phyloP scores from a whole-genome alignment of 2,888 invertebrate genomes.

The Eulithis prunata region DNA sequence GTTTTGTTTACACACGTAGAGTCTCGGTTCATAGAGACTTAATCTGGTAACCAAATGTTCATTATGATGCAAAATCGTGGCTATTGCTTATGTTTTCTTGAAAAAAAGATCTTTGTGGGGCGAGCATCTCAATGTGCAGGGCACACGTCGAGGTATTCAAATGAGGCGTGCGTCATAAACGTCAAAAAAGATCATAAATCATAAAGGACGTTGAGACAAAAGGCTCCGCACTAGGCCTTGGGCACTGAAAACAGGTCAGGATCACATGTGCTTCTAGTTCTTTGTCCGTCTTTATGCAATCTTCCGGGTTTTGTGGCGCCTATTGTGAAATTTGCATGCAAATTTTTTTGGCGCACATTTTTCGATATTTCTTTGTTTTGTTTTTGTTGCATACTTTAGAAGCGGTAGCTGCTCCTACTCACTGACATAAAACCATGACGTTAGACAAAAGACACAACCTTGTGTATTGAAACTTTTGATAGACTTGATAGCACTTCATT shows the following conservation, averaged over 20 bases:
- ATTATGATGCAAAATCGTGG: conserved; percentile 74
- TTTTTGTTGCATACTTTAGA: conserved; percentile 46
- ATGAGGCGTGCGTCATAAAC: conserved; percentile 80
- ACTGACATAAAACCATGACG: conserved; percentile 5
- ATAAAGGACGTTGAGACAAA: conserved; percentile 75
- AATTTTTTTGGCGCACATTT: conserved; percentile 67
- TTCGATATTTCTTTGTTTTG: conserved; percentile 50
- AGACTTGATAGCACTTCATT: neutral
- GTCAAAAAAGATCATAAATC: conserved; percentile 82
- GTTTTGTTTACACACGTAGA: conserved; percentile 70
- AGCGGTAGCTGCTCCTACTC: conserved; percentile 25
- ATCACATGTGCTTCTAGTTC: conserved; percentile 78
- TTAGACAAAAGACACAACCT: neutral
- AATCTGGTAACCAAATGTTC: conserved; percentile 83
- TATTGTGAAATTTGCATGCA: conserved; percentile 71
- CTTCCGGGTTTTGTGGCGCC: conserved; percentile 72
- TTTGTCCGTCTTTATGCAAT: conserved; percentile 75
- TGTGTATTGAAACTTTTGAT: neutral
- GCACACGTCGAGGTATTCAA: conserved; percentile 79
- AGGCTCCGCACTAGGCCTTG: conserved; percentile 67
- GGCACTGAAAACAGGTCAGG: conserved; percentile 78
- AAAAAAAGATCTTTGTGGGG: conserved; percentile 70
- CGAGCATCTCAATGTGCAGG: conserved; percentile 77
- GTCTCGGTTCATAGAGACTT: conserved; percentile 71
- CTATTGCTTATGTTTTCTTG: conserved; percentile 59